Base-by-base conservation (phyloP, 2,797 vertebrate genomes). In the Triplophysa bombifrons region DNA sequence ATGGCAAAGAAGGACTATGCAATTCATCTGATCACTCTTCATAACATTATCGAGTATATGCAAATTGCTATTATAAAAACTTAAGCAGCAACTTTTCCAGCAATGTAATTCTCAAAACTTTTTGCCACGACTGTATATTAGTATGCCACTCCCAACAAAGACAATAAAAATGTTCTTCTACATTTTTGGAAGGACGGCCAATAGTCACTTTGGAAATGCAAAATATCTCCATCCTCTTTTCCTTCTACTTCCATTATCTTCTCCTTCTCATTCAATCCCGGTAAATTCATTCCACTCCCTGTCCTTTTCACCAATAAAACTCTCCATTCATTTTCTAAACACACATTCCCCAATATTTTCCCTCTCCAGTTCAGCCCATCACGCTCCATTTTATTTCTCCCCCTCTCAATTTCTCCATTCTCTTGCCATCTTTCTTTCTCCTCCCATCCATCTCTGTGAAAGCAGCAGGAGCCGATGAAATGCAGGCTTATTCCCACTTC, bases 401-500 rank as follows among this genome's bases (percentile, higher is more conserved):
- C n/a, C n/a, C n/a, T 46, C 13, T 75, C 16, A 19, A n/a, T 10
- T 53, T 53, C 51, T n/a, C 16, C n/a, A 8, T 48, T n/a, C 41
- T 17, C 60, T 25, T 19, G 19, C 44, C 46, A 64, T 72, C 63
- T 67, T 4, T 53, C 76, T 78, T 14, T 19, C 30, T 69, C 74
- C n/a, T 20, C 4, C 34, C 50, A 55, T 72, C 76, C 34, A 66
- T 80, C 70, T 58, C 20, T 12, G 34, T 56, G 46, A 64, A 79
- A 44, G 11, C 48, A 64, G 64, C 64, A 27, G 27, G 51, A 61
- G 16, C 72, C 11, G 25, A 58, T 67, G 53, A 83, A 69, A 50
- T 30, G 75, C 53, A n/a, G 50, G 11, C 16, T 76, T 51, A 50
- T 66, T 91, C 88, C 88, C 84, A 84, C 50, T 86, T 72, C 73